A percentile compares a stretch with the other conserved stretches of the same genome.
Evolutionary conservation across 2,888 invertebrate genomes (phyloP).

Genomic region (Conus canariensis): DNA sequence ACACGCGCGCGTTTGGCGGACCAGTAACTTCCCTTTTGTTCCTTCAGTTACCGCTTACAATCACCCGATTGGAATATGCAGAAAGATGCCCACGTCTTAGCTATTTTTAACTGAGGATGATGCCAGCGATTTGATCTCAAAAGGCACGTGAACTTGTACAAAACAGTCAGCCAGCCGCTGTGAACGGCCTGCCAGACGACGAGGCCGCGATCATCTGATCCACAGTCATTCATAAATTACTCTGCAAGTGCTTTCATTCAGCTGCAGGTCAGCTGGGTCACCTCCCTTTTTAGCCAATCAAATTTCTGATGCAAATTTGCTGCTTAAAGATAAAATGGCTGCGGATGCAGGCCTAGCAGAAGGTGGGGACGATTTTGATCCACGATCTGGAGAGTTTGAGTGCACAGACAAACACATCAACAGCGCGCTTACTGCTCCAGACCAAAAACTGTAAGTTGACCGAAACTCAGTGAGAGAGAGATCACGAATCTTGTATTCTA

Average conservation of each 20-base stretch:
- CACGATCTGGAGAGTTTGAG: constrained; percentile 83
- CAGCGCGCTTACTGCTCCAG: constrained; percentile 75
- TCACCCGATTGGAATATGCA: too few species aligned
- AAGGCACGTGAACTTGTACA: too few species aligned
- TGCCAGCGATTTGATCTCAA: too few species aligned
- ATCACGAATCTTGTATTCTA: not conserved
- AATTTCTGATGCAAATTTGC: constrained; percentile 50
- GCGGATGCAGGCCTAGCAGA: constrained; percentile 59
- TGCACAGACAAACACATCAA: constrained; percentile 80
- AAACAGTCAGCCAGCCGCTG: not conserved
- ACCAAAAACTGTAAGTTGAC: constrained; percentile 75
- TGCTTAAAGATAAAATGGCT: constrained; percentile 66
- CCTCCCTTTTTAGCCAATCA: constrained; percentile 63
- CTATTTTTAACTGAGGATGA: too few species aligned
- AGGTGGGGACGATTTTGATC: constrained; percentile 82
- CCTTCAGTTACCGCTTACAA: too few species aligned
- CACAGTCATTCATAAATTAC: constrained; percentile 33
- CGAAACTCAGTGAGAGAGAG: not conserved
- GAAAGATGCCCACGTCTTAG: too few species aligned
- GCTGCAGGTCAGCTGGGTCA: constrained; percentile 40
- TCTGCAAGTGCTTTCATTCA: constrained; percentile 45
- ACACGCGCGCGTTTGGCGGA: too few species aligned
- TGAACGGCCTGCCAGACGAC: not conserved
- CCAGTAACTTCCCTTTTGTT: too few species aligned
- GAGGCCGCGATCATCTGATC: not conserved